Evolutionary conservation across 2,888 invertebrate genomes (phyloP).

Genomic region (Agrochola lota): DNA sequence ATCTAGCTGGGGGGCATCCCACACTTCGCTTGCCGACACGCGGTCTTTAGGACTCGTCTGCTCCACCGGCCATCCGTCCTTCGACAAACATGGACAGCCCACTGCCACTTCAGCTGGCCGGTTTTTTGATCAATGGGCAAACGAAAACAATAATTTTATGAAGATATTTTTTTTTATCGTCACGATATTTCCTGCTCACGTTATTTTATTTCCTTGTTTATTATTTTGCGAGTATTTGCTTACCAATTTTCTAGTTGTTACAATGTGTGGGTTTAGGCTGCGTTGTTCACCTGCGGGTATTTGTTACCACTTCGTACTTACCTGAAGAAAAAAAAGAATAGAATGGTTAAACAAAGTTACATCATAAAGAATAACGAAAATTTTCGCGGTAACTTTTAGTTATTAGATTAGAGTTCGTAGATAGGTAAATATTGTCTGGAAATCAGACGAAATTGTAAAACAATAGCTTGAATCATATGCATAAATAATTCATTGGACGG

Average conservation of each 20-base stretch:
- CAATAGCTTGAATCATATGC: neutral
- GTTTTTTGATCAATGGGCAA: neutral
- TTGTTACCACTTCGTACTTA: conserved; percentile 28
- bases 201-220: neutral
- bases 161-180: neutral
- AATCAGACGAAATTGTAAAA: neutral
- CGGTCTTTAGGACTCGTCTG: neutral
- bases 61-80: neutral
- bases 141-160: neutral
- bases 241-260: neutral
- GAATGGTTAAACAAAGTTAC: neutral
- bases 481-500: neutral
- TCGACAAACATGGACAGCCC: neutral
- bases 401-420: neutral
- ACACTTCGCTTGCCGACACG: neutral
- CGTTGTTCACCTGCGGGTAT: neutral
- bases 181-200: conserved; percentile 4
- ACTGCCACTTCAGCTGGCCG: neutral
- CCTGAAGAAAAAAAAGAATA: conserved; percentile 40
- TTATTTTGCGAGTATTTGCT: neutral
- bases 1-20: neutral
- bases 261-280: neutral
- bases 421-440: neutral
- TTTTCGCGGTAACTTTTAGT: neutral
- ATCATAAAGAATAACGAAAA: neutral